Conservation (phyloP, 2,113 vertebrate genomes). For the Gorsachius goisagi region DNA sequence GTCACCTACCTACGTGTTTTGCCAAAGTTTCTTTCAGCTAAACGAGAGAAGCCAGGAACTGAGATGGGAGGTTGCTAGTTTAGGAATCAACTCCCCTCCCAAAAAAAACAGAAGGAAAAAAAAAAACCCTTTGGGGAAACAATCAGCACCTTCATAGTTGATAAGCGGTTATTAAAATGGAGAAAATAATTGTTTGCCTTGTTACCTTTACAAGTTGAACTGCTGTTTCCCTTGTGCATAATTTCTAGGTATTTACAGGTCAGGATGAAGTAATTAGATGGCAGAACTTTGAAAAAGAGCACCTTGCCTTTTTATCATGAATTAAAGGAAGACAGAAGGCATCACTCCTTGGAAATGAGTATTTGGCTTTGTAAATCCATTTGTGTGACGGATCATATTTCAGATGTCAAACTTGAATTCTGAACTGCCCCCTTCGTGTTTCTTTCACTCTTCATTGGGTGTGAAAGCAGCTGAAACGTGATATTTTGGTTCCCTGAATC, state of each 20-base stretch:
- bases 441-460: background rate
- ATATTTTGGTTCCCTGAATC: background rate
- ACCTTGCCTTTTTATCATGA: background rate
- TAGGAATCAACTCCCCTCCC: background rate
- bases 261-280: slow-evolving; percentile 18
- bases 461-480: background rate
- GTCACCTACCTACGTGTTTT: slow-evolving; percentile 27
- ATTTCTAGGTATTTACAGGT: slow-evolving; percentile 25
- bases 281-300: background rate
- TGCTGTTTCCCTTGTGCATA: background rate
- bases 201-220: background rate
- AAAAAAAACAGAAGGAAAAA: background rate
- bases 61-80: background rate
- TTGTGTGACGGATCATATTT: background rate
- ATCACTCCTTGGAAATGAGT: background rate
- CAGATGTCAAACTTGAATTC: background rate
- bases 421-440: background rate
- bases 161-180: slow-evolving; percentile 8
- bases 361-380: background rate
- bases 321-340: background rate
- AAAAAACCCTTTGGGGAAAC: background rate
- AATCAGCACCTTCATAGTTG: background rate
- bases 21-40: slow-evolving; percentile 24
- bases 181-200: slow-evolving; percentile 36
- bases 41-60: background rate